Evolutionary conservation across 2,888 invertebrate genomes (phyloP).

Genomic region (Sarcophaga rosellei): DNA sequence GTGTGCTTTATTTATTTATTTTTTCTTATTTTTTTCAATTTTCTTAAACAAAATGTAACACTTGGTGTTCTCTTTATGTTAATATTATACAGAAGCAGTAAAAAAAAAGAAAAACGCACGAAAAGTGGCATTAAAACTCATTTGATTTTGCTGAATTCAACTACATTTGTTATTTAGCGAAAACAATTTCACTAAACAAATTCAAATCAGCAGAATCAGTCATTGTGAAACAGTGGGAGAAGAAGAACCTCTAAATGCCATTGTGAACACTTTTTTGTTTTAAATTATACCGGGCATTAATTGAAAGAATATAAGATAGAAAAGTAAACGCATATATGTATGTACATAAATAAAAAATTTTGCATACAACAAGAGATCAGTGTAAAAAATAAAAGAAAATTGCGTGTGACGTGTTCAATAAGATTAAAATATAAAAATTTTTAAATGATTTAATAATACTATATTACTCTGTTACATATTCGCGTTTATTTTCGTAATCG

Average conservation of each 20-base stretch:
- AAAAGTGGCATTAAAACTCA: slow-evolving; percentile 50
- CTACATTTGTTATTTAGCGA: slow-evolving; percentile 35
- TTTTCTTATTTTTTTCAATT: slow-evolving; percentile 37
- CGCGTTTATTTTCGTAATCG: background rate
- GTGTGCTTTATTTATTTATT: slow-evolving; percentile 10
- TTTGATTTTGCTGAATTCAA: slow-evolving; percentile 52
- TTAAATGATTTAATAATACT: slow-evolving; percentile 19
- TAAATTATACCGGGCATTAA: slow-evolving; percentile 26
- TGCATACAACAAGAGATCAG: slow-evolving; percentile 36
- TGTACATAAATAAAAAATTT: slow-evolving; percentile 4
- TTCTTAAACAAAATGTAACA: slow-evolving; percentile 12
- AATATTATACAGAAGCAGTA: background rate
- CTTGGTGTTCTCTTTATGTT: slow-evolving; percentile 46
- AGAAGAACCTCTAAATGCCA: slow-evolving; percentile 69
- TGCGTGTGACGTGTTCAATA: slow-evolving; percentile 39
- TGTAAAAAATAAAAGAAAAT: slow-evolving; percentile 38
- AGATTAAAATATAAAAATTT: slow-evolving; percentile 18
- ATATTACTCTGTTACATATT: background rate
- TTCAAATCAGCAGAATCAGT: slow-evolving; percentile 66
- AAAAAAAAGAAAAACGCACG: slow-evolving; percentile 43
- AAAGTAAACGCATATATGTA: background rate
- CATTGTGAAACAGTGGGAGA: slow-evolving; percentile 70
- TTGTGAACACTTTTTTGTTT: slow-evolving; percentile 43
- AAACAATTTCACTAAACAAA: slow-evolving; percentile 37
- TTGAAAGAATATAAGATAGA: slow-evolving; percentile 29